Evolutionary conservation across 2,797 vertebrate species (phyloP).

Genomic region (Lithobates pipiens): DNA sequence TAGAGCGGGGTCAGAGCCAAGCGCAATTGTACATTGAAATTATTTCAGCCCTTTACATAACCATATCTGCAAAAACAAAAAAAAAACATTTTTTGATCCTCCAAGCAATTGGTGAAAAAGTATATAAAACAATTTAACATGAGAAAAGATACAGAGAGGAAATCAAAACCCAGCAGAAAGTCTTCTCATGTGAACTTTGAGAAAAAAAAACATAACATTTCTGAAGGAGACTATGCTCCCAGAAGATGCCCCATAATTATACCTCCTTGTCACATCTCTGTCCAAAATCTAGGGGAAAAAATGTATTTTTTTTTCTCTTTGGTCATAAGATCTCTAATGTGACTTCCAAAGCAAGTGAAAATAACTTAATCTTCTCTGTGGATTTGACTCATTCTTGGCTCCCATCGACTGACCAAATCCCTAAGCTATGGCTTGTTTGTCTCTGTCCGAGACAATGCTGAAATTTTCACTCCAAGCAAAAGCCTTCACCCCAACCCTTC

Average conservation of each 20-base stretch:
- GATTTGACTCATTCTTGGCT: constrained; percentile 61
- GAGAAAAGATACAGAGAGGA: constrained; percentile 5
- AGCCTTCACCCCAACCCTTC: constrained; percentile 62
- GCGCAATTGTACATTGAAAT: too few species aligned
- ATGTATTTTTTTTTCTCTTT: constrained; percentile 31
- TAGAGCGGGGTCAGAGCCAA: too few species aligned
- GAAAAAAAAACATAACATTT: constrained; percentile 45
- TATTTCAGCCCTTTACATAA: too few species aligned
- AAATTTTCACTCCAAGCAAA: constrained; percentile 52
- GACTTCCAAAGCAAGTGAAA: constrained; percentile 51
- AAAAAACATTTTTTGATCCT: neutral
- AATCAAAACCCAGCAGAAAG: constrained; percentile 4
- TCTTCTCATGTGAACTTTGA: constrained; percentile 31
- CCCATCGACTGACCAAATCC: constrained; percentile 41
- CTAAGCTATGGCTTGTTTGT: constrained; percentile 39
- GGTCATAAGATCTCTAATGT: constrained; percentile 57
- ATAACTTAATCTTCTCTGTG: constrained; percentile 57
- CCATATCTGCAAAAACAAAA: too few species aligned
- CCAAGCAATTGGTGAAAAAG: neutral
- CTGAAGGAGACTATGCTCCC: constrained; percentile 33
- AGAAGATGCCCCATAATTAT: constrained; percentile 36
- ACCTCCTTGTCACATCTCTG: constrained; percentile 54
- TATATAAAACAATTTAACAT: neutral
- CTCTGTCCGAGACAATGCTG: constrained; percentile 43
- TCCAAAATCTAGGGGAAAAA: constrained; percentile 45